Base-by-base conservation (phyloP, 2,797 vertebrate genomes). In the Acanthis flammea region DNA sequence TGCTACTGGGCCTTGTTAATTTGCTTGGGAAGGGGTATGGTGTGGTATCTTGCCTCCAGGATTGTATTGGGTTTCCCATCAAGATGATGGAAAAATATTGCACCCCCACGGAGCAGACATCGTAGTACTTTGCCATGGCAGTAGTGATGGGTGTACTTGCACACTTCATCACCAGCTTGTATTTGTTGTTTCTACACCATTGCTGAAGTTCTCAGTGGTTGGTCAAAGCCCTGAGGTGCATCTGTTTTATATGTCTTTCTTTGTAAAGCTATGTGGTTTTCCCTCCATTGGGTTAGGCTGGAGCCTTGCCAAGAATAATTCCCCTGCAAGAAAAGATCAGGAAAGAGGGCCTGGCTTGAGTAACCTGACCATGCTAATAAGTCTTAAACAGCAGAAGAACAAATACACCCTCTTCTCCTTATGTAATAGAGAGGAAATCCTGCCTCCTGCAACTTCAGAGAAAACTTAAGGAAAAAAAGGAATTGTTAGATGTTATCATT, bases 361-460 rank as follows among this genome's bases (percentile, higher is more conserved):
- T 94, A 94, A 94, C 76, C 71, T 76, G 70, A 51, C 47, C 1
- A 5, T 82, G 78, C 71, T 94, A 86, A 62, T 75, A 74, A 65
- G 82, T 60, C 50, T 63, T 75, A 92, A 88, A 72, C 0, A 1
- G 48, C 53, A 55, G 60, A 94, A 83, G 88, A 94, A 91, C 87
- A 95, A 94, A 88, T 68, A 66, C 68, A 72, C 50, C 37, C 72
- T 79, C 61, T 67, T 19, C 25, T 89, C n/a, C 85, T 95, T 91
- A 90, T 86, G 91, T 89, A 96, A 96, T n/a, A 65, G 73, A 76
- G 90, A 92, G 94, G 92, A 95, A 96, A 95, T 97, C 94, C 94
- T 91, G 93, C 54, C 85, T 95, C 27, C 82, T 91, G 65, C 31
- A n/a, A 51, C 81, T 89, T 68, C 67, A 81, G 75, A 86, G 72